Base-by-base conservation (phyloP, 2,113 vertebrate species). In the Melanerpes formicivorus region DNA sequence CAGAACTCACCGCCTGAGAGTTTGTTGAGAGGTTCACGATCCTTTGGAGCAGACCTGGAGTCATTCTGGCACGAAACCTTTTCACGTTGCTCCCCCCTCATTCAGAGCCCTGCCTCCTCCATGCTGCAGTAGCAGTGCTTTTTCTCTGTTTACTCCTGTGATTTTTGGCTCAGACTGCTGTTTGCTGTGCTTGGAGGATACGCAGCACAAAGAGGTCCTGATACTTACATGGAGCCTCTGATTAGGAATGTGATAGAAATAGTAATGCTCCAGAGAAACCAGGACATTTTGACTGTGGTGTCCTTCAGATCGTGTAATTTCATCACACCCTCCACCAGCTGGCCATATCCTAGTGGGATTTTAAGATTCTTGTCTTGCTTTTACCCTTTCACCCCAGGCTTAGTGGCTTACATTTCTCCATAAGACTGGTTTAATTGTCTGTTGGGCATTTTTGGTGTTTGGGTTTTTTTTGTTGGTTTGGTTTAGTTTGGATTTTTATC, bases 1-100 rank as follows among this genome's bases (percentile, higher is more conserved):
- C 7, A 27, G 84, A 88, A 75, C 78, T 94, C 65, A 70, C 73
- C 54, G 42, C 66, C 75, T 88, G 66, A 44, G 63, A 84, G 94
- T 90, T 93, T 5, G 0, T 62, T 84, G 82, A 86, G 90, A 86
- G 59, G 91, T 88, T 93, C 88, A 85, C 21, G 78, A 95, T 89
- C 88, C 74, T 95, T 96, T 94, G 80, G 79, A 90, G 84, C 79
- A 92, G 92, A 64, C 44, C 62, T 54, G 60, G 87, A 89, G 79
- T 83, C 70, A 54, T 73, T 93, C 89, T 34, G 54, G 79, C 65
- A 62, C 82, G 48, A 92, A 95, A 92, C 75, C 56, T 85, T 92
- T 92, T 82, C 87, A 56, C 69, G 91, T 88, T 52, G 14, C 56
- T 77, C 73, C 8, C 7, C 1, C 5, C 25, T 82, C 50, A 75